Percentiles rank a stretch among this genome's conserved stretches.
phyloP scores from a whole-genome alignment of 2,113 vertebrate species.

The Chlamydotis undulata region DNA sequence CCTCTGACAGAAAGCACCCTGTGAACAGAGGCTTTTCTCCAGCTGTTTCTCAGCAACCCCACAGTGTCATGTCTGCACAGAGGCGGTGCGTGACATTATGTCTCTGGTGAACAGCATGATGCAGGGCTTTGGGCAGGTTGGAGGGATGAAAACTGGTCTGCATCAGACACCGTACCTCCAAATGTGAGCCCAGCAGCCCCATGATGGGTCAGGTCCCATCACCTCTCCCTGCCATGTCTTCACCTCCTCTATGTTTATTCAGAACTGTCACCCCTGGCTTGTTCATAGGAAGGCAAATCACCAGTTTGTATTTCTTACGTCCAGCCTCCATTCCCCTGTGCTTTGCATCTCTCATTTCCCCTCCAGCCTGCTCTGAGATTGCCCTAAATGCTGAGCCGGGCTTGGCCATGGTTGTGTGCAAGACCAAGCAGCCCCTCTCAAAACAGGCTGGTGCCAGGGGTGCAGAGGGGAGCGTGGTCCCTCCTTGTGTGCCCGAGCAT shows the following conservation, averaged over 20 bases:
- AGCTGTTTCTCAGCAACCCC: not conserved
- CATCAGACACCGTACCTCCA: not conserved
- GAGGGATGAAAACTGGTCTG: not conserved
- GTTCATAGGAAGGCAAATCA: not conserved
- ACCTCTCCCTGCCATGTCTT: not conserved
- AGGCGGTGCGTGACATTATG: accelerated
- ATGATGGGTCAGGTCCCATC: not conserved
- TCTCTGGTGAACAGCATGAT: not conserved
- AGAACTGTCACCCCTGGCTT: not conserved
- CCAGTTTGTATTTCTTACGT: not conserved
- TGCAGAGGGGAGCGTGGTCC: not conserved
- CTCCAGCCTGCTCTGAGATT: not conserved
- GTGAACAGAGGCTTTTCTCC: not conserved
- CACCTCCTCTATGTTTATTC: not conserved
- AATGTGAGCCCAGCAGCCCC: not conserved
- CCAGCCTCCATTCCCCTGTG: not conserved
- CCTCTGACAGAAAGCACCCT: not conserved
- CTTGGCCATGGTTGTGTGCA: not conserved
- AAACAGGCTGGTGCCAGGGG: not conserved
- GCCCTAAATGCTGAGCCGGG: not conserved
- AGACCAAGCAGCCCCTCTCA: not conserved
- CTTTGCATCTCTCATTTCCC: not conserved
- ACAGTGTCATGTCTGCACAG: accelerated
- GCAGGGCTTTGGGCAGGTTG: not conserved
- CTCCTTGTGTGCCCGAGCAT: accelerated